These are phyloP conservation scores for Salticus scenicus DNA, from an alignment of 2,888 invertebrate species.

Conservation along the genomic window DNA sequence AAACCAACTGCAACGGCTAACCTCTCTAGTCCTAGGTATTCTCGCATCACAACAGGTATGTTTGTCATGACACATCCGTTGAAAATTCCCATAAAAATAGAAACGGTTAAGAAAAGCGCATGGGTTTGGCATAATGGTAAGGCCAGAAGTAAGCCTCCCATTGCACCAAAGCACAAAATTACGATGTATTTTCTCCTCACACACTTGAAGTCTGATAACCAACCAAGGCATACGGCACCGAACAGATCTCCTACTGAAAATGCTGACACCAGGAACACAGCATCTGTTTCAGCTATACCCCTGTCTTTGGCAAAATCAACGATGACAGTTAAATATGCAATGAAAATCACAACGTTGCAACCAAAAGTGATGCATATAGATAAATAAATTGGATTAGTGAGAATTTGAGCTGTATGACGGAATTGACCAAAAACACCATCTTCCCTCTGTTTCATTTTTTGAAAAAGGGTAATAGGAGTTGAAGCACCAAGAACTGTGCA, in stretches of 20 bases:
- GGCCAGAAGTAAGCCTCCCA: conserved; percentile 63
- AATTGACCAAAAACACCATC: conserved; percentile 65
- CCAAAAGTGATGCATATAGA: conserved; percentile 63
- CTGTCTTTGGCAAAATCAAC: conserved; percentile 67
- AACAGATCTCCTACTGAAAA: conserved; percentile 71
- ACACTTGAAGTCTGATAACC: conserved; percentile 69
- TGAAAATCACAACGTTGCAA: conserved; percentile 64
- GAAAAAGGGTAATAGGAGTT: conserved; percentile 46
- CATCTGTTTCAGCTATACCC: conserved; percentile 50
- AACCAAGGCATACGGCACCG: conserved; percentile 69
- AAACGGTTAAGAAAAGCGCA: conserved; percentile 49
- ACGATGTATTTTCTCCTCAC: conserved; percentile 61
- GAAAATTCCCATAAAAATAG: conserved; percentile 68
- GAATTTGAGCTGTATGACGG: conserved; percentile 62
- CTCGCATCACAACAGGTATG: conserved; percentile 70
- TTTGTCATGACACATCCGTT: conserved; percentile 71
- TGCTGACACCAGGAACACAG: conserved; percentile 69
- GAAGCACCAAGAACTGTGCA: conserved; percentile 24
- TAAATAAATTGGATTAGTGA: conserved; percentile 51
- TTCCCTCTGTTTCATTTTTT: conserved; percentile 58
- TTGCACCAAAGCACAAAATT: conserved; percentile 55
- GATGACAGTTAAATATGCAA: conserved; percentile 61
- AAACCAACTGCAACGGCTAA: conserved; percentile 70
- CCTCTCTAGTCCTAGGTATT: conserved; percentile 70
- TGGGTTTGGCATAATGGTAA: conserved; percentile 55